Conservation (phyloP, 2,888 invertebrate species). For the Podotricha telesiphe region DNA sequence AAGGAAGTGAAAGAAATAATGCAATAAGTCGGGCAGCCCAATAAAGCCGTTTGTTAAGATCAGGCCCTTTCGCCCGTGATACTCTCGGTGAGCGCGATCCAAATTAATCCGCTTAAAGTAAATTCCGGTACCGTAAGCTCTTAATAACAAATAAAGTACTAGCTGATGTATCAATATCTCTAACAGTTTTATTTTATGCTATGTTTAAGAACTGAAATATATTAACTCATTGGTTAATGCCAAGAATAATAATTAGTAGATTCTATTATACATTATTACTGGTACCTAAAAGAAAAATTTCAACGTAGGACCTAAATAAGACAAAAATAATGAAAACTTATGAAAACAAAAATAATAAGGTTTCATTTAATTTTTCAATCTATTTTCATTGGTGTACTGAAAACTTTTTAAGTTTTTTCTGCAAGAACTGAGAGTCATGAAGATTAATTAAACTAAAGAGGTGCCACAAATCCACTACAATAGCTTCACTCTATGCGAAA, state of each 20-base stretch:
- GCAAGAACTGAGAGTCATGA: constrained; percentile 4
- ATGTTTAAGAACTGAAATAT: no score
- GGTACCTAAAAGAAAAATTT: no score
- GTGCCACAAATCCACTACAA: constrained; percentile 33
- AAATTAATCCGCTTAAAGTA: constrained; percentile 60
- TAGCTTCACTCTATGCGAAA: constrained; percentile 35
- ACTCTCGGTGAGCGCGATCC: constrained; percentile 55
- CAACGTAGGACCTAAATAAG: no score
- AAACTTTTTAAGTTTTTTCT: background rate
- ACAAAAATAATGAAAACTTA: no score
- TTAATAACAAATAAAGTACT: constrained; percentile 38
- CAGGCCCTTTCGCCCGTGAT: constrained; percentile 53
- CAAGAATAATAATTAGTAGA: no score
- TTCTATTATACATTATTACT: no score
- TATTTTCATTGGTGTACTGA: no score
- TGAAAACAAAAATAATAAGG: no score
- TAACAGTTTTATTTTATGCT: background rate
- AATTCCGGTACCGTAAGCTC: constrained; percentile 38
- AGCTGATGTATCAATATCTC: constrained; percentile 30
- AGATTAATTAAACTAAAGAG: constrained; percentile 34
- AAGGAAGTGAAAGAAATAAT: constrained; percentile 57
- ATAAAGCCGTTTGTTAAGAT: constrained; percentile 73
- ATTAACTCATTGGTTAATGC: no score
- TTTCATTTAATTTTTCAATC: no score
- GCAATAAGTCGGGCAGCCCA: constrained; percentile 63